phyloP scores from a whole-genome alignment of 1,140 invertebrate genomes.

The Platyscapa corneri region DNA sequence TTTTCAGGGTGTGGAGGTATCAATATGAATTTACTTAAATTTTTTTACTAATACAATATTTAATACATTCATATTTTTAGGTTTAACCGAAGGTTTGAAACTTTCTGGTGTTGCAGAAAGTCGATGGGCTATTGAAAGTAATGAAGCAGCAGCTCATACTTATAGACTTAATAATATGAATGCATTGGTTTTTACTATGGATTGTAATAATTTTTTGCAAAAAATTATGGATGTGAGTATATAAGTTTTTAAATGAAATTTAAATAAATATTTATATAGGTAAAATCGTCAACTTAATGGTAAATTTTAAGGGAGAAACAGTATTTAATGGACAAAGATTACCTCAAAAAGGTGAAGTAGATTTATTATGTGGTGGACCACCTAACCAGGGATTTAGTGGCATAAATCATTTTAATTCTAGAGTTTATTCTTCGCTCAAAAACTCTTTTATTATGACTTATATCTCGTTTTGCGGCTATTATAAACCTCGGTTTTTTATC shows the following conservation, averaged over 20 bases:
- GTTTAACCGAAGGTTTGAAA: slow-evolving; percentile 82
- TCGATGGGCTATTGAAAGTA: slow-evolving; percentile 88
- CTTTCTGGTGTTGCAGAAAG: slow-evolving; percentile 80
- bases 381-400: slow-evolving; percentile 93
- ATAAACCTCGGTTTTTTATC: slow-evolving; percentile 88
- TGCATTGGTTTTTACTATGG: slow-evolving; percentile 84
- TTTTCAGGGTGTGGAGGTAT: slow-evolving; percentile 91
- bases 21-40: neutral
- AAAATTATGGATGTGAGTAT: slow-evolving; percentile 34
- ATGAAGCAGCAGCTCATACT: slow-evolving; percentile 85
- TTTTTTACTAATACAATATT: neutral
- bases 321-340: slow-evolving; percentile 79
- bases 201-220: slow-evolving; percentile 85
- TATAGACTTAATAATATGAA: slow-evolving; percentile 86
- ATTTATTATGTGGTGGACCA: slow-evolving; percentile 89
- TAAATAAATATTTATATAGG: too few species aligned
- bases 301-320: slow-evolving; percentile 69
- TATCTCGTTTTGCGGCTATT: slow-evolving; percentile 90
- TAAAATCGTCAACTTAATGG: too few species aligned
- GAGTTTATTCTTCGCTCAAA: slow-evolving; percentile 79
- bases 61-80: slow-evolving; percentile 51
- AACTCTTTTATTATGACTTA: slow-evolving; percentile 89
- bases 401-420: slow-evolving; percentile 88
- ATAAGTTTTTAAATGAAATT: too few species aligned
- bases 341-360: slow-evolving; percentile 87